phyloP scores from a whole-genome alignment of 2,797 vertebrate genomes.

The Borostomias antarcticus region DNA sequence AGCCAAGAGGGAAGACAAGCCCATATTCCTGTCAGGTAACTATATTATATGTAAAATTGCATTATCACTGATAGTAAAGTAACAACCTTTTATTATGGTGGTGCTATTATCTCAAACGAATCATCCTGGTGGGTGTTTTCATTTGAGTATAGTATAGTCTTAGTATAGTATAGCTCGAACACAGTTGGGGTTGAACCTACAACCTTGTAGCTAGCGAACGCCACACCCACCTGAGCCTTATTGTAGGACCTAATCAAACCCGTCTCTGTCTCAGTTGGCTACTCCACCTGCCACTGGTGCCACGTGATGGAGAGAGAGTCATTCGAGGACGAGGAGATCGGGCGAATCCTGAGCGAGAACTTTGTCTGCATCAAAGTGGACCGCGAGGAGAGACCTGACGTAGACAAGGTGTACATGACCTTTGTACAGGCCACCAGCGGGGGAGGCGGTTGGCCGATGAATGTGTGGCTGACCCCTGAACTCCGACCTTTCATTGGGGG shows the following conservation, averaged over 20 bases:
- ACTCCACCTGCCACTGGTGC: slow-evolving; percentile 97
- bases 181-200: no score
- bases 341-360: slow-evolving; percentile 85
- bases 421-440: slow-evolving; percentile 92
- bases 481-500: slow-evolving; percentile 90
- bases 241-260: no score
- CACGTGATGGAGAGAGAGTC: slow-evolving; percentile 96
- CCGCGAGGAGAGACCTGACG: slow-evolving; percentile 91
- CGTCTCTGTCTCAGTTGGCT: slow-evolving; percentile 92
- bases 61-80: no score
- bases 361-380: slow-evolving; percentile 94
- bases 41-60: neutral
- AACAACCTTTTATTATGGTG: no score
- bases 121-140: no score
- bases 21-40: slow-evolving; percentile 92
- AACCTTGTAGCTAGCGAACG: no score
- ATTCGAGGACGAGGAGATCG: slow-evolving; percentile 88
- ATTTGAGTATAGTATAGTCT: no score
- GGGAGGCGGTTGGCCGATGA: slow-evolving; percentile 97
- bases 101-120: no score
- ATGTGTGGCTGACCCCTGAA: slow-evolving; percentile 91
- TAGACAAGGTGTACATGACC: slow-evolving; percentile 96
- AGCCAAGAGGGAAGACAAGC: slow-evolving; percentile 88
- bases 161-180: no score
- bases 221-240: no score